phyloP scores from a whole-genome alignment of 2,888 invertebrate genomes.

The Lycocerus yunnanus region DNA sequence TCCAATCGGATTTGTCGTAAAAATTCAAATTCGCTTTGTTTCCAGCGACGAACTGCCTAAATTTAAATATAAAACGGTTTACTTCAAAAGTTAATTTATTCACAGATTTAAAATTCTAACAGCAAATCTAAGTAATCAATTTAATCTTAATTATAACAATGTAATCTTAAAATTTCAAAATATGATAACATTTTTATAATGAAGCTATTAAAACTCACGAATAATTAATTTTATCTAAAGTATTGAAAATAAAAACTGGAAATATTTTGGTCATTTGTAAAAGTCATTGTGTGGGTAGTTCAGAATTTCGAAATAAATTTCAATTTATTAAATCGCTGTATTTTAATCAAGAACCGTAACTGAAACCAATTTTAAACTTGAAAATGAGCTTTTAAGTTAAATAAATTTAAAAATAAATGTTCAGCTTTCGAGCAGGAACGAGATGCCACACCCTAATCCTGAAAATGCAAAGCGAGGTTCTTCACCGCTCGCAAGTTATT shows the following conservation, averaged over 20 bases:
- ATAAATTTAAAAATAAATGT: neutral
- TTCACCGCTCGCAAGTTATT: neutral
- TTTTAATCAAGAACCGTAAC: neutral
- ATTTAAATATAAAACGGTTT: neutral
- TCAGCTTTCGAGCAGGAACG: neutral
- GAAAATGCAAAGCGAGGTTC: neutral
- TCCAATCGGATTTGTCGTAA: neutral
- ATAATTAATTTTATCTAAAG: neutral
- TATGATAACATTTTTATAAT: neutral
- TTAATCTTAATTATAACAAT: neutral
- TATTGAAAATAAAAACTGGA: neutral
- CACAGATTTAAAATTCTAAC: neutral
- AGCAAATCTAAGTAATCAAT: neutral
- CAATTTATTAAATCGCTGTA: neutral
- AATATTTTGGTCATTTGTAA: neutral
- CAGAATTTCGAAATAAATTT: neutral
- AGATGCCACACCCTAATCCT: neutral
- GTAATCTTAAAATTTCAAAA: neutral
- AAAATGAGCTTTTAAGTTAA: neutral
- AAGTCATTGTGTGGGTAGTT: neutral
- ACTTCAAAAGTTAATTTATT: neutral
- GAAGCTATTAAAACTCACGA: neutral
- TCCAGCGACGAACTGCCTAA: neutral
- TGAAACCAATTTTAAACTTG: neutral
- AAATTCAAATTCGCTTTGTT: neutral